Conservation (phyloP, 2,888 invertebrate genomes). For the Formica aserva region DNA sequence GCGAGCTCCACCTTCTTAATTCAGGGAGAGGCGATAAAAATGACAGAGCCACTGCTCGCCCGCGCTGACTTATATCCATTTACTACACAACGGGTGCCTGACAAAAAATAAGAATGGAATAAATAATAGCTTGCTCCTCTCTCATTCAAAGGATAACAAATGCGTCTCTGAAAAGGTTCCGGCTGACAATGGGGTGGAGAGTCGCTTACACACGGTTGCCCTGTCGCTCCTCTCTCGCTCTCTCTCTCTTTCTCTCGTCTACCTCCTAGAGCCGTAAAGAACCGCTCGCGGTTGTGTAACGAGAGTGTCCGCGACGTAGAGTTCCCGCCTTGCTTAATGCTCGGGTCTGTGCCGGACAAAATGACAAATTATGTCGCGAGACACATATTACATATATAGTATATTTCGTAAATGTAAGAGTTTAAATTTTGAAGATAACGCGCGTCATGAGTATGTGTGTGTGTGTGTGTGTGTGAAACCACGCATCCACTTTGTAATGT, state of each 20-base stretch:
- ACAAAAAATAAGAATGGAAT: constrained; percentile 85
- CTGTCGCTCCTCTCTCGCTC: constrained; percentile 53
- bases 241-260: constrained; percentile 32
- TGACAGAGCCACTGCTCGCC: constrained; percentile 85
- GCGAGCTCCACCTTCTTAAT: constrained; percentile 84
- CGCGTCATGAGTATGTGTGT: not conserved
- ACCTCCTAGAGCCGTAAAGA: constrained; percentile 57
- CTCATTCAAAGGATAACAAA: constrained; percentile 85
- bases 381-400: not conserved
- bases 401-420: not conserved
- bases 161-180: constrained; percentile 83
- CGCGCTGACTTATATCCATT: constrained; percentile 85
- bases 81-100: constrained; percentile 83
- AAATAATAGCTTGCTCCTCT: constrained; percentile 84
- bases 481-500: not conserved
- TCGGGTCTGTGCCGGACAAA: constrained; percentile 49
- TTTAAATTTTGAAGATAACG: constrained; percentile 15
- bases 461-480: not conserved
- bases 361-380: constrained; percentile 51
- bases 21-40: constrained; percentile 85
- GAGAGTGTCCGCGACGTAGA: constrained; percentile 67
- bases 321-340: constrained; percentile 54
- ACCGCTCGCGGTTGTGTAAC: constrained; percentile 67
- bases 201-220: constrained; percentile 81
- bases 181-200: constrained; percentile 83